phyloP scores from a whole-genome alignment of 2,888 invertebrate species.

The Archips crataeganus region DNA sequence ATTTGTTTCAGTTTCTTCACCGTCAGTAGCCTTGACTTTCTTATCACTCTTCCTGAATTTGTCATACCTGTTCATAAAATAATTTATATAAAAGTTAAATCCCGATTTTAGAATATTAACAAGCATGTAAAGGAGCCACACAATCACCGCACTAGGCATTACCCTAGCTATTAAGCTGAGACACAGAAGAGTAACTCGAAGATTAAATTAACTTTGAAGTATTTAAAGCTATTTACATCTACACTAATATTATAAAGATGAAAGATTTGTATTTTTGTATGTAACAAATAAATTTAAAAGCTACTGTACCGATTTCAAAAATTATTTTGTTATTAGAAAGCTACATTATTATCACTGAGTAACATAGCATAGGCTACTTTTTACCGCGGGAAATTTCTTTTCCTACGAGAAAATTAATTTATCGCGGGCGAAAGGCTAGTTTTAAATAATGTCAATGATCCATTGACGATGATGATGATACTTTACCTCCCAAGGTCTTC shows the following conservation, averaged over 20 bases:
- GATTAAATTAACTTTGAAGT: neutral
- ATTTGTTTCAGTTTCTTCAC: slow-evolving; percentile 67
- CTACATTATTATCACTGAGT: too few species aligned
- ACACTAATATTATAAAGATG: neutral
- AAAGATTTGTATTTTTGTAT: too few species aligned
- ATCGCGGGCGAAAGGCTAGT: too few species aligned
- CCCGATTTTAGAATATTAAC: neutral
- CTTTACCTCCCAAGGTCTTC: slow-evolving; percentile 86
- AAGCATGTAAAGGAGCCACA: slow-evolving; percentile 1
- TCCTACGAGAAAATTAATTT: too few species aligned
- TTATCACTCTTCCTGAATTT: slow-evolving; percentile 89
- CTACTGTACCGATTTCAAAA: too few species aligned
- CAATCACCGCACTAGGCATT: too few species aligned
- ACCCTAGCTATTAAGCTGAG: neutral
- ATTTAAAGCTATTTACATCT: slow-evolving; percentile 16
- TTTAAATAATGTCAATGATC: too few species aligned
- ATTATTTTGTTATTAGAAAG: too few species aligned
- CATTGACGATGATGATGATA: neutral
- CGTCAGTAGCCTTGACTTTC: slow-evolving; percentile 75
- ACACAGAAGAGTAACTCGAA: neutral
- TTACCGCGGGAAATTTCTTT: too few species aligned
- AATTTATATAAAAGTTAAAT: slow-evolving; percentile 29
- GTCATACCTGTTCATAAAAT: slow-evolving; percentile 81
- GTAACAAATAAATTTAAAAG: too few species aligned
- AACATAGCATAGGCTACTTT: too few species aligned